These are phyloP conservation scores for Geopemphigus sp. DNA, from an alignment of 1,140 invertebrate genomes.

Conservation along the genomic window DNA sequence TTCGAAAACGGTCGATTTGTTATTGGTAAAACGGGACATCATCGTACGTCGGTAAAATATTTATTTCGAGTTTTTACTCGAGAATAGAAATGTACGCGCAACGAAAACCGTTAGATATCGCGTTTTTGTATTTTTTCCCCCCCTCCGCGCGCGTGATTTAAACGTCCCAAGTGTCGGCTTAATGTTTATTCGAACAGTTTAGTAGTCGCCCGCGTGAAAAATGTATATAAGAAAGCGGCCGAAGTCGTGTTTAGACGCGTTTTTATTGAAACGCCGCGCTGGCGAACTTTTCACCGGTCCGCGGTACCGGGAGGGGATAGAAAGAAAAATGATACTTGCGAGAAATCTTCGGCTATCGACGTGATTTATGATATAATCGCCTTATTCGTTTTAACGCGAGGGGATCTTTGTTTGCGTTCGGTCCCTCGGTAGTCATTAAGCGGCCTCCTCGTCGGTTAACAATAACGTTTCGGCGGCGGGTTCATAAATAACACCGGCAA, in stretches of 20 bases:
- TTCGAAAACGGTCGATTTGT: too few relatives aligned
- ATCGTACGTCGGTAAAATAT: too few relatives aligned
- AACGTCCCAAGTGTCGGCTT: background rate
- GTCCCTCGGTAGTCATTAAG: constrained; percentile 36
- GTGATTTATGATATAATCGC: constrained; percentile 33
- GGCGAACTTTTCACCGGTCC: constrained; percentile 1
- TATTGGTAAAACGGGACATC: too few relatives aligned
- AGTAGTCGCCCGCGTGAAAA: background rate
- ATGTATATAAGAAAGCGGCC: constrained; percentile 5
- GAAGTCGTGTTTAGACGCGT: background rate
- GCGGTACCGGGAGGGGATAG: background rate
- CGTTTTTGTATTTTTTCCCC: too few relatives aligned
- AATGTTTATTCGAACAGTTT: constrained; percentile 10
- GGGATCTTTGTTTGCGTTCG: background rate
- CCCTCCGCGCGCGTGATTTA: constrained; percentile 2
- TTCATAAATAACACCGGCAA: constrained; percentile 21
- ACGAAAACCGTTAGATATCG: background rate
- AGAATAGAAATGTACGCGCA: too few relatives aligned
- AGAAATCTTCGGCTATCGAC: constrained; percentile 26
- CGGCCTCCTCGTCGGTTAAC: constrained; percentile 23
- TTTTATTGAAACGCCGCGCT: constrained; percentile 28
- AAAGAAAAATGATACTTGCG: constrained; percentile 25
- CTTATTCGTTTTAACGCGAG: constrained; percentile 34
- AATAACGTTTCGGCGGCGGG: constrained; percentile 9
- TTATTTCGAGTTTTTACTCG: too few relatives aligned